Percentiles rank a stretch among this genome's conserved stretches.
Evolutionary conservation across 2,888 invertebrate genomes (phyloP).

Genomic region (Muschampia plurimacula): DNA sequence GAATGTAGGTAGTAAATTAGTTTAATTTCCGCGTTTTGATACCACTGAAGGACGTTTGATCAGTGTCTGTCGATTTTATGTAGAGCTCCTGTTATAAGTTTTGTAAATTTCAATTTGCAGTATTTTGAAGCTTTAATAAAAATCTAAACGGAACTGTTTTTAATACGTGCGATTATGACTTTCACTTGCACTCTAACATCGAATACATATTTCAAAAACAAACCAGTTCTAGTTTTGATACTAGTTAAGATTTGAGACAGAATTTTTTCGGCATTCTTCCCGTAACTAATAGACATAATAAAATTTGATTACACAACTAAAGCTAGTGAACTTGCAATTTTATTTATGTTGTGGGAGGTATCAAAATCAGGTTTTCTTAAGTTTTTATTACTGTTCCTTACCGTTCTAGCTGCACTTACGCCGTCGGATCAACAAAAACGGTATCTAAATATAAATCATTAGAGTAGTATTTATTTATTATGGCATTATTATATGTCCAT

Average conservation of each 20-base stretch:
- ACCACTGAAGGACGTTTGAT: conserved; percentile 46
- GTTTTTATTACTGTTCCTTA: conserved; percentile 18
- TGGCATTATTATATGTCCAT: not conserved
- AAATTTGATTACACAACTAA: conserved; percentile 27
- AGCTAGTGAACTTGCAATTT: conserved; percentile 5
- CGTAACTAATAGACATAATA: conserved; percentile 48
- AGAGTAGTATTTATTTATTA: not conserved
- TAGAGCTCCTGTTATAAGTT: not conserved
- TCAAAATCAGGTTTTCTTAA: conserved; percentile 15
- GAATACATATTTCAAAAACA: conserved; percentile 70
- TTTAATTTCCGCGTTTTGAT: conserved; percentile 77
- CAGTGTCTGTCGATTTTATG: not conserved
- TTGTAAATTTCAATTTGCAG: not conserved
- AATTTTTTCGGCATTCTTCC: conserved; percentile 52
- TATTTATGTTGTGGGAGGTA: conserved; percentile 22
- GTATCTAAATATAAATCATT: not conserved
- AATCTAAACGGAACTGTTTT: conserved; percentile 79
- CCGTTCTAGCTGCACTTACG: conserved; percentile 2
- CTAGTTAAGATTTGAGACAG: conserved; percentile 61
- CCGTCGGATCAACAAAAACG: not conserved
- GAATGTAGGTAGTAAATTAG: conserved; percentile 71
- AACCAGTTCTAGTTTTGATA: conserved; percentile 70
- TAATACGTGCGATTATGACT: conserved; percentile 75
- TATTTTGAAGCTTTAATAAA: conserved; percentile 33
- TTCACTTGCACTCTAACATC: conserved; percentile 82